Evolutionary conservation across 2,113 vertebrate species (phyloP).

Genomic region (Castor canadensis): DNA sequence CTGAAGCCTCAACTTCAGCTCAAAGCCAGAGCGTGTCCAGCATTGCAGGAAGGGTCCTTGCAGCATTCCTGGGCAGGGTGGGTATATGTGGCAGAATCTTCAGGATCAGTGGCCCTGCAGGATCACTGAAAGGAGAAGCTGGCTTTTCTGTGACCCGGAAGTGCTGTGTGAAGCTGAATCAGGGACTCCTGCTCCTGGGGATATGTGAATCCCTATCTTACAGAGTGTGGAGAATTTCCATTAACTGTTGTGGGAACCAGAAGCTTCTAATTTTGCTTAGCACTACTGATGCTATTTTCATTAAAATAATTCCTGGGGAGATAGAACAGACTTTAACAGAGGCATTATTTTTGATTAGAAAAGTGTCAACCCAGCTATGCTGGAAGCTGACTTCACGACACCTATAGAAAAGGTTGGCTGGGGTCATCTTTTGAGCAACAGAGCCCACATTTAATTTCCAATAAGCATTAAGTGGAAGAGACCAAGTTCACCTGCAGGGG

Average conservation of each 20-base stretch:
- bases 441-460: not conserved
- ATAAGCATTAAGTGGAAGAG: not conserved
- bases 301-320: conserved; percentile 68
- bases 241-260: not conserved
- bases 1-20: not conserved
- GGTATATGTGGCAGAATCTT: not conserved
- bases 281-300: conserved; percentile 56
- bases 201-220: not conserved
- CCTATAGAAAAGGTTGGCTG: not conserved
- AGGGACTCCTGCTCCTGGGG: not conserved
- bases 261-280: conserved; percentile 68
- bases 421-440: not conserved
- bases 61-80: not conserved
- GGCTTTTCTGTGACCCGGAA: not conserved
- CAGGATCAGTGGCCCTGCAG: not conserved
- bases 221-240: conserved; percentile 7
- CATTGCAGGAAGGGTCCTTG: not conserved
- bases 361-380: not conserved
- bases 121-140: not conserved
- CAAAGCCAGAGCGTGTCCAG: not conserved
- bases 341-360: conserved; percentile 32
- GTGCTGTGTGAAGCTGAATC: not conserved
- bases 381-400: not conserved
- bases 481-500: not conserved
- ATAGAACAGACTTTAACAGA: conserved; percentile 1